phyloP scores from a whole-genome alignment of 2,888 invertebrate species.

The Bellardia bayeri region DNA sequence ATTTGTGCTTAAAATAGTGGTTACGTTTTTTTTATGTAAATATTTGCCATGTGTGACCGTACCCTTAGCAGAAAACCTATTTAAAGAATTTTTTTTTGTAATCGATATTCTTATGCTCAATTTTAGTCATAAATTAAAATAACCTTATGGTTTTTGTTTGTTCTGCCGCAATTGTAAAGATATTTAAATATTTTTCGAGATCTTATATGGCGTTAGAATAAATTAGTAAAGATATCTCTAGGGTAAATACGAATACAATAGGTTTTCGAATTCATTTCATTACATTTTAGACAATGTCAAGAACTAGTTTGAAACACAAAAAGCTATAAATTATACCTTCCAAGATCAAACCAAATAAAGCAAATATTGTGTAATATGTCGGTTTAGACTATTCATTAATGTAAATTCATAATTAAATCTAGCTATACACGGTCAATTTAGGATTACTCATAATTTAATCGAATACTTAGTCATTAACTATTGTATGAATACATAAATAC shows the following conservation, averaged over 20 bases:
- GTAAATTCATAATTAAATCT: too few relatives aligned
- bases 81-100: not conserved
- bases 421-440: too few relatives aligned
- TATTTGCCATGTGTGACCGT: too few relatives aligned
- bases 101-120: constrained; percentile 1
- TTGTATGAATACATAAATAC: too few relatives aligned
- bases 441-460: too few relatives aligned
- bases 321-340: not conserved
- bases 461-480: too few relatives aligned
- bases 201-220: constrained; percentile 29
- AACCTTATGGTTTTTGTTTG: constrained; percentile 12
- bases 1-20: too few relatives aligned
- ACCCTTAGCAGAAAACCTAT: too few relatives aligned
- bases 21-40: too few relatives aligned
- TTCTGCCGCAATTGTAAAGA: not conserved
- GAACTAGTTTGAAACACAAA: not conserved
- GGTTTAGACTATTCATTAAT: too few relatives aligned
- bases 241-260: not conserved
- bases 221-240: constrained; percentile 1
- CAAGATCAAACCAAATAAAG: not conserved
- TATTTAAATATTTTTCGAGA: not conserved
- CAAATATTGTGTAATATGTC: too few relatives aligned
- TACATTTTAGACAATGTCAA: not conserved
- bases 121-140: constrained; percentile 11
- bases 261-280: not conserved